Evolutionary conservation across 2,888 invertebrate species (phyloP).

Genomic region (Boloria selene): DNA sequence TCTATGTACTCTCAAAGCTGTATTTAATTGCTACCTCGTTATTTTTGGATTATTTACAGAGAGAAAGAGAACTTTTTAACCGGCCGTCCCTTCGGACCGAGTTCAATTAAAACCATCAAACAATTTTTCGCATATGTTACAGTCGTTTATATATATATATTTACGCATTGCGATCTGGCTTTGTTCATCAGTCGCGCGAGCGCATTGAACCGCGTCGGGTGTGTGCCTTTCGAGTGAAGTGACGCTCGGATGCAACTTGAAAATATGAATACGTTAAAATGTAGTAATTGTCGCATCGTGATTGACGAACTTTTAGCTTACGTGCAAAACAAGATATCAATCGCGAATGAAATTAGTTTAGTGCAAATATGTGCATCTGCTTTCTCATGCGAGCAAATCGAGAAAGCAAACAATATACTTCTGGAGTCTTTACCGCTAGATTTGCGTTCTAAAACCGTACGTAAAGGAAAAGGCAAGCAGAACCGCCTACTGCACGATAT

Average conservation of each 20-base stretch:
- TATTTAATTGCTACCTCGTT: slow-evolving; percentile 80
- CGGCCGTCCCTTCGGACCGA: slow-evolving; percentile 43
- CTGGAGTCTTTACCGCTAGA: slow-evolving; percentile 21
- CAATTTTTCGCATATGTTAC: slow-evolving; percentile 56
- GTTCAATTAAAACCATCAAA: slow-evolving; percentile 61
- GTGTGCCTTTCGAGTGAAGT: neutral
- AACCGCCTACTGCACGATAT: slow-evolving; percentile 17
- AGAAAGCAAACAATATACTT: slow-evolving; percentile 18
- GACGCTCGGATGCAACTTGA: neutral
- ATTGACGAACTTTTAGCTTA: slow-evolving; percentile 26
- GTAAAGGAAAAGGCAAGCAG: slow-evolving; percentile 28
- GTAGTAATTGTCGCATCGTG: slow-evolving; percentile 10
- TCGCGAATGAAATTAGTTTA: slow-evolving; percentile 28
- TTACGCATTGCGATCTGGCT: slow-evolving; percentile 57
- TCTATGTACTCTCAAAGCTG: slow-evolving; percentile 69
- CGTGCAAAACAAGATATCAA: slow-evolving; percentile 26
- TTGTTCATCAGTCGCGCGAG: slow-evolving; percentile 26
- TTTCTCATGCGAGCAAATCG: slow-evolving; percentile 32
- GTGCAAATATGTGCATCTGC: slow-evolving; percentile 32
- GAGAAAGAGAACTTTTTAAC: slow-evolving; percentile 51
- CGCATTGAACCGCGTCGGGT: slow-evolving; percentile 5
- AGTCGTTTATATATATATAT: slow-evolving; percentile 66
- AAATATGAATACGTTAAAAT: slow-evolving; percentile 15
- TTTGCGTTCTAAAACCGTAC: slow-evolving; percentile 15
- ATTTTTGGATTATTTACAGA: slow-evolving; percentile 81